Evolutionary conservation across 2,113 vertebrate species (phyloP), one percentile per base, ranked within the genome.

Genomic region (Callospermophilus lateralis): DNA sequence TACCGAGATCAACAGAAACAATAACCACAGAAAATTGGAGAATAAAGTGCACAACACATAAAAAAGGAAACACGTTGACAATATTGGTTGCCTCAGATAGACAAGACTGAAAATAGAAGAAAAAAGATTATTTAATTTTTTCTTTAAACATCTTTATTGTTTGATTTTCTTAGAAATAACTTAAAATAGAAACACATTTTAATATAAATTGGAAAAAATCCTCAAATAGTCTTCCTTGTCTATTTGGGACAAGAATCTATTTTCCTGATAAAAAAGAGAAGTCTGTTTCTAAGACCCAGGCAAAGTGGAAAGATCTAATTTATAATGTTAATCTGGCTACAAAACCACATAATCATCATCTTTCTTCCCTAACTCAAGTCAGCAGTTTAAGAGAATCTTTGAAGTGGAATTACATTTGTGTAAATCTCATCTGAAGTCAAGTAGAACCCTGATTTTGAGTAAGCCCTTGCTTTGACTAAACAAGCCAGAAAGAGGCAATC

Each of bases 361-460:
- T 90, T 83, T 88, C 30, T 93, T 93, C 86, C 17, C 73, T 79
- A 73, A 74, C 3, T 83, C 67, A 78, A 91, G 28, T 85, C 68
- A 96, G 48, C 24, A 88, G 68, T 96, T 84, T 22, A 90, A 84
- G 88, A 73, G 55, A 76, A 48, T 90, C 22, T 96, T 87, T 91
- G 77, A 61, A 77, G 70, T 86, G 24, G 34, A 90, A 80, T 90
- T 97, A 86, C 6, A 89, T 67, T 58, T 61, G 58, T 39, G 92
- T 72, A 80, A 92, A 72, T 89, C 76, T 68, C 72, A 94, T 79
- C 80, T 86, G 78, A 70, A 84, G 45, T 61, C 85, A 83, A 76
- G 55, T 58, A 93, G 92, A 95, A 95, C 24, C 61, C 58, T 84
- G 37, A 55, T 70, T 93, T 65, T 79, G 39, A 93, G 26, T 63